These are phyloP conservation scores for Drosophila meridiana DNA, from an alignment of 2,888 invertebrate species.

Conservation along the genomic window DNA sequence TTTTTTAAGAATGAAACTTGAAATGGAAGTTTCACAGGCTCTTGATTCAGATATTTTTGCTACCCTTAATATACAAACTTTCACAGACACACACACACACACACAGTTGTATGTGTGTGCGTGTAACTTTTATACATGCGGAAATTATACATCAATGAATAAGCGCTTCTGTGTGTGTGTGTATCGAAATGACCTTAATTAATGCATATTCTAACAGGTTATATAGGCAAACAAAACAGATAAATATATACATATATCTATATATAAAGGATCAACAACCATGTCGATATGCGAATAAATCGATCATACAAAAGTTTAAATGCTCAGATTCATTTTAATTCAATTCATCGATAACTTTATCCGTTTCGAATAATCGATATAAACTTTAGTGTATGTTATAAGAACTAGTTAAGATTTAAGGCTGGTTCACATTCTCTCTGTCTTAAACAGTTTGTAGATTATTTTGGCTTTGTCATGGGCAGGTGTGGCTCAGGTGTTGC, in stretches of 20 bases:
- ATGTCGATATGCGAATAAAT: not conserved
- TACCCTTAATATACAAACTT: slow-evolving; percentile 38
- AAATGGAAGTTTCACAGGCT: slow-evolving; percentile 27
- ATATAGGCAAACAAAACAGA: not conserved
- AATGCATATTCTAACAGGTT: slow-evolving; percentile 11
- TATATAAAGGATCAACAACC: not conserved
- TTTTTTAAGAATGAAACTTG: slow-evolving; percentile 54
- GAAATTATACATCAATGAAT: slow-evolving; percentile 41
- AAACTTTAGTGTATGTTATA: not conserved
- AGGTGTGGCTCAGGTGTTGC: slow-evolving; percentile 49
- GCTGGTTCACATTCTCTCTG: not conserved
- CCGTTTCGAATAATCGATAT: not conserved
- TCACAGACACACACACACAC: not conserved
- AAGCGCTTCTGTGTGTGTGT: slow-evolving; percentile 1
- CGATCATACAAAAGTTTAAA: not conserved
- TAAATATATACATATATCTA: not conserved
- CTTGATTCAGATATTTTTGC: slow-evolving; percentile 41
- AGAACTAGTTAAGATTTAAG: not conserved
- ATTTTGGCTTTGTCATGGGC: slow-evolving; percentile 26
- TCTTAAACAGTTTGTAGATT: slow-evolving; percentile 22
- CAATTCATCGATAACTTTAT: not conserved
- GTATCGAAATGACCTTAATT: slow-evolving; percentile 47
- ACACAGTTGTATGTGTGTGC: not conserved
- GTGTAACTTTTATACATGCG: not conserved
- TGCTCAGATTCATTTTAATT: not conserved